Evolutionary conservation across 2,888 invertebrate species (phyloP).

Genomic region (Acrobasis repandana): DNA sequence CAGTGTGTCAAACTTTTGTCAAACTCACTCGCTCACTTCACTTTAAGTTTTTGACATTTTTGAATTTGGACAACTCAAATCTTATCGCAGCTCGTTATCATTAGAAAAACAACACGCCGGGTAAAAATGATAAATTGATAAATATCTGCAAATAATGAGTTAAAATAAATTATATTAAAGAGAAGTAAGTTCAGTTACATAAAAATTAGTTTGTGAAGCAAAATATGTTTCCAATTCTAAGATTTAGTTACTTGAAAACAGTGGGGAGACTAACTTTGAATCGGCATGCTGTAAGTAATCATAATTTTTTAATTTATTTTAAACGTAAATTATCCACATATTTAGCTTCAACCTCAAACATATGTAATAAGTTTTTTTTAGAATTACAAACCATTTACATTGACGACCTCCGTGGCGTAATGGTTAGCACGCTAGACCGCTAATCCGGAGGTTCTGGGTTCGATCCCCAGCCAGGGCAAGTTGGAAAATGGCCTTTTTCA

Average conservation of each 20-base stretch:
- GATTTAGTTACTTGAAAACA: conserved; percentile 8
- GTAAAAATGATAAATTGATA: not conserved
- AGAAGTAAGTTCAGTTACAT: not conserved
- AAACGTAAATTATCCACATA: no score
- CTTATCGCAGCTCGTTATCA: not conserved
- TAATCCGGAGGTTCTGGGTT: no score
- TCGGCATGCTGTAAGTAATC: conserved; percentile 10
- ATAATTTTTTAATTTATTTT: not conserved
- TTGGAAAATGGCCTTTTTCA: no score
- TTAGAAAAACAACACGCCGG: not conserved
- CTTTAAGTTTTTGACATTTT: no score
- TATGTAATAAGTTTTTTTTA: no score
- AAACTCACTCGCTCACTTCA: no score
- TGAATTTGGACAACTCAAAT: not conserved
- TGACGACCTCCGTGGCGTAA: no score
- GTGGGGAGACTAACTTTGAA: not conserved
- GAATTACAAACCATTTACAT: no score
- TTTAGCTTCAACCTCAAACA: no score
- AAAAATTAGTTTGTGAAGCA: not conserved
- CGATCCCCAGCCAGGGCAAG: no score
- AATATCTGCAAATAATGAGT: not conserved
- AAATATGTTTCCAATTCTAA: conserved; percentile 3
- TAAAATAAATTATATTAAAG: not conserved
- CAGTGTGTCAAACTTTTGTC: no score
- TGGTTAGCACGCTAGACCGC: no score